Percentiles rank a stretch among this genome's conserved stretches.
Evolutionary conservation across 2,797 vertebrate species (phyloP).

Genomic region (Enteromius radiatus): DNA sequence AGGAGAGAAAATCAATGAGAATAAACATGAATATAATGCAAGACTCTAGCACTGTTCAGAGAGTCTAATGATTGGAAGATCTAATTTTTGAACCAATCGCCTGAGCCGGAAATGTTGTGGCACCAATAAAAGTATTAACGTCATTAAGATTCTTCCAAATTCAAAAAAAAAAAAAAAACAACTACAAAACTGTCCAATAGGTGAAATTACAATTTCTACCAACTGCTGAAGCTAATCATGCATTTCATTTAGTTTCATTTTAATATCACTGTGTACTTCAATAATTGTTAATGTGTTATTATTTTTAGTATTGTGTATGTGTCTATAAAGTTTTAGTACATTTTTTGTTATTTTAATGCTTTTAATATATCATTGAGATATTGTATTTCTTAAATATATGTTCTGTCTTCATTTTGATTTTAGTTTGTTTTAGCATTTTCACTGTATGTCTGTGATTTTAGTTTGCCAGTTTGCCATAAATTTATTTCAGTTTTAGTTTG

Average conservation of each 20-base stretch:
- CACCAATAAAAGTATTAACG: neutral
- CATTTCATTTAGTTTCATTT: no score
- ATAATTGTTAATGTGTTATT: no score
- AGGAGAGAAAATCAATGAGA: slow-evolving; percentile 23
- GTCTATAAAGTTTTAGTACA: neutral
- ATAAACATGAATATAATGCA: neutral
- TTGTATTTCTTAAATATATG: no score
- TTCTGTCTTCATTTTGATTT: neutral
- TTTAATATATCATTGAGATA: neutral
- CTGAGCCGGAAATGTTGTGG: neutral
- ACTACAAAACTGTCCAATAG: no score
- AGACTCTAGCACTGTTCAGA: neutral
- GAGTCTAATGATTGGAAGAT: neutral
- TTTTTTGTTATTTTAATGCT: neutral
- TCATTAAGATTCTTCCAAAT: neutral
- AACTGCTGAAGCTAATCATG: no score
- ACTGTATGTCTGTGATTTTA: no score
- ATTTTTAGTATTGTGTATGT: neutral
- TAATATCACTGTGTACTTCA: no score
- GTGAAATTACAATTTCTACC: no score
- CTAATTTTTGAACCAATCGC: neutral
- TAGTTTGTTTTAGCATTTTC: neutral
- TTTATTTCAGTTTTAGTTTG: neutral
- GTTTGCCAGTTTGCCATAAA: neutral
- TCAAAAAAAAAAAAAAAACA: neutral